Conservation (phyloP, 35 echinoderm and acorn worm species). For the Lytechinus pictus region DNA sequence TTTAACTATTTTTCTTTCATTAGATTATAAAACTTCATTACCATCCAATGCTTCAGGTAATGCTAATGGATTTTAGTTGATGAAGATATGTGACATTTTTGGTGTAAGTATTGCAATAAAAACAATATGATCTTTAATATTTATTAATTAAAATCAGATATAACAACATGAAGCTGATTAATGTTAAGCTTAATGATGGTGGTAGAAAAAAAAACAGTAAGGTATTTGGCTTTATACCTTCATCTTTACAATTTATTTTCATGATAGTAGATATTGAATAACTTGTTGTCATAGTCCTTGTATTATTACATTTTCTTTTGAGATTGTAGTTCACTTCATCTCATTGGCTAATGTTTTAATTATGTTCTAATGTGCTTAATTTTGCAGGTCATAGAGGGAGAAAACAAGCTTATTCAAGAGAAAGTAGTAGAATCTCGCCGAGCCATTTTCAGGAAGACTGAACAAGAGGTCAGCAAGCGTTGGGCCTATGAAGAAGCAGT, state of each 20-base stretch:
- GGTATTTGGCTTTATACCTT: background rate
- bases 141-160: too few relatives aligned
- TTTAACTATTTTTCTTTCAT: too few relatives aligned
- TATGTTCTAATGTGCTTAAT: background rate
- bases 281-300: too few relatives aligned
- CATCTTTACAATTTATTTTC: background rate
- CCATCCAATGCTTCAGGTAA: too few relatives aligned
- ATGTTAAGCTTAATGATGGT: background rate
- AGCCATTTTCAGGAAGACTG: conserved; percentile 77
- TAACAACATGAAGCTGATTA: too few relatives aligned
- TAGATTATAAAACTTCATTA: too few relatives aligned
- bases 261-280: background rate
- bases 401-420: conserved; percentile 80
- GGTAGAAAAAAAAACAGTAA: background rate
- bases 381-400: conserved; percentile 61
- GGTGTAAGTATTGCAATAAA: too few relatives aligned
- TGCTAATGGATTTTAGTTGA: too few relatives aligned
- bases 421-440: conserved; percentile 73
- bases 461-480: conserved; percentile 90
- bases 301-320: background rate
- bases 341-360: background rate
- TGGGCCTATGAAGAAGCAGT: conserved; percentile 93
- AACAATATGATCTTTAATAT: too few relatives aligned
- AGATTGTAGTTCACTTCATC: background rate
- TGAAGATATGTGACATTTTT: too few relatives aligned